These are phyloP conservation scores for Chlorops oryzae DNA, from an alignment of 1,140 invertebrate genomes.

Conservation along the genomic window DNA sequence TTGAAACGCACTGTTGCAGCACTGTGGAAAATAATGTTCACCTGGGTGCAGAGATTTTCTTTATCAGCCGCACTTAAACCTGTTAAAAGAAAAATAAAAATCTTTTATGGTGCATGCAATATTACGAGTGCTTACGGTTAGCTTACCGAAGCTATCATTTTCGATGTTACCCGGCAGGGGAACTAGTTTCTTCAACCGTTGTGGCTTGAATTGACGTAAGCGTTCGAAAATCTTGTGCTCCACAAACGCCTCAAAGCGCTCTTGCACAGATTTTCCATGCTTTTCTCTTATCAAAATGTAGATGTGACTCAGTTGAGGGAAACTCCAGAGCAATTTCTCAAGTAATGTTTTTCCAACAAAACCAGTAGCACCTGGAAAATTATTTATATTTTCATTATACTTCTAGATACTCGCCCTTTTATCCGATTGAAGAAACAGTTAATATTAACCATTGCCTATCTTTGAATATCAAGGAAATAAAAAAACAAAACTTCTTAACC, in stretches of 20 bases:
- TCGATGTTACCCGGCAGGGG: constrained; percentile 47
- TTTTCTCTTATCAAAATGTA: constrained; percentile 65
- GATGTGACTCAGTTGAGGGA: constrained; percentile 58
- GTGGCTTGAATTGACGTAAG: constrained; percentile 28
- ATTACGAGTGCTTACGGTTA: too few species aligned
- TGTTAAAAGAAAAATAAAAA: constrained; percentile 37
- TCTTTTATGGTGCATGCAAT: too few species aligned
- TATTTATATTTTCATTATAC: neutral
- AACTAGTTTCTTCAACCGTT: constrained; percentile 44
- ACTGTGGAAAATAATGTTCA: constrained; percentile 75
- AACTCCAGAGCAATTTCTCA: constrained; percentile 66
- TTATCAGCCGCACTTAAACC: constrained; percentile 58
- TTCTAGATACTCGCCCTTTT: neutral
- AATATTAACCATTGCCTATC: too few species aligned
- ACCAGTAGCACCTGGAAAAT: constrained; percentile 33
- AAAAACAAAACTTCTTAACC: too few species aligned
- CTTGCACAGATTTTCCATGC: constrained; percentile 26
- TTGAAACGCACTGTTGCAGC: constrained; percentile 83
- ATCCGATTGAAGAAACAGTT: too few species aligned
- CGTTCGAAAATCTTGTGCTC: constrained; percentile 40
- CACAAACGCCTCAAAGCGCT: constrained; percentile 34
- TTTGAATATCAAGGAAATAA: too few species aligned
- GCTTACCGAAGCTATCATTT: constrained; percentile 38
- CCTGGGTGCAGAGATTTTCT: constrained; percentile 53
- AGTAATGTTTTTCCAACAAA: constrained; percentile 64